These are phyloP conservation scores for Camptogramma bilineatum DNA, from an alignment of 2,888 invertebrate genomes.

Conservation along the genomic window DNA sequence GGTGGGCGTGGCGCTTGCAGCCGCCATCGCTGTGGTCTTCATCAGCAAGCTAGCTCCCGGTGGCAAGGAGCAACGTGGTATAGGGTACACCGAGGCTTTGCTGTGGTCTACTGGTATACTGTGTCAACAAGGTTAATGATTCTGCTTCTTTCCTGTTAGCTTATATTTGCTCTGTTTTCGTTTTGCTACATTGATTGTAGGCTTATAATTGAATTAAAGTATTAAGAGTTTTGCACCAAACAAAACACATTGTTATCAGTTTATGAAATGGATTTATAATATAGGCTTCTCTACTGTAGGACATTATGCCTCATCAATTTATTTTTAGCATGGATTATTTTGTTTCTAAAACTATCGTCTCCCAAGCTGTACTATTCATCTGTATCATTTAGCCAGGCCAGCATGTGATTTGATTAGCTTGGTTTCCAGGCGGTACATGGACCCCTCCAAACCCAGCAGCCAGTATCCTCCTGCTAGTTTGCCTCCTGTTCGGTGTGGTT, in stretches of 20 bases:
- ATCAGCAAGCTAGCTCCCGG: conserved; percentile 79
- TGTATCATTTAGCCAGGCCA: too few species aligned
- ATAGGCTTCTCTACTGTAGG: too few species aligned
- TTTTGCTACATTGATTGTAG: too few species aligned
- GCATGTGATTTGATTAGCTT: too few species aligned
- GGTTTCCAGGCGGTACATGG: conserved; percentile 83
- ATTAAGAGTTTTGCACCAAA: too few species aligned
- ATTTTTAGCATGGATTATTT: too few species aligned
- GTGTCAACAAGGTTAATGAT: conserved; percentile 86
- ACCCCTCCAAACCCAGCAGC: conserved; percentile 84
- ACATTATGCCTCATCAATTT: too few species aligned
- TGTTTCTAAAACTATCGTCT: too few species aligned
- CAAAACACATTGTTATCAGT: too few species aligned
- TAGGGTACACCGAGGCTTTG: conserved; percentile 82
- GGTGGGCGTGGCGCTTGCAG: conserved; percentile 76
- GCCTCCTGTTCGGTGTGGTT: conserved; percentile 86
- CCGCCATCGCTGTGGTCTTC: conserved; percentile 78
- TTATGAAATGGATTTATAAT: too few species aligned
- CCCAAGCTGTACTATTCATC: too few species aligned
- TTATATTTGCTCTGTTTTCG: background rate
- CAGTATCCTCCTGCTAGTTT: conserved; percentile 84
- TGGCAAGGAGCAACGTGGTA: conserved; percentile 57
- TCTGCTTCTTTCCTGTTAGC: background rate
- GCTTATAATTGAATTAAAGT: too few species aligned
- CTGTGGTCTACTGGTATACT: conserved; percentile 87